phyloP scores from a whole-genome alignment of 1,140 invertebrate genomes.

The Hydropsyche tenuis region DNA sequence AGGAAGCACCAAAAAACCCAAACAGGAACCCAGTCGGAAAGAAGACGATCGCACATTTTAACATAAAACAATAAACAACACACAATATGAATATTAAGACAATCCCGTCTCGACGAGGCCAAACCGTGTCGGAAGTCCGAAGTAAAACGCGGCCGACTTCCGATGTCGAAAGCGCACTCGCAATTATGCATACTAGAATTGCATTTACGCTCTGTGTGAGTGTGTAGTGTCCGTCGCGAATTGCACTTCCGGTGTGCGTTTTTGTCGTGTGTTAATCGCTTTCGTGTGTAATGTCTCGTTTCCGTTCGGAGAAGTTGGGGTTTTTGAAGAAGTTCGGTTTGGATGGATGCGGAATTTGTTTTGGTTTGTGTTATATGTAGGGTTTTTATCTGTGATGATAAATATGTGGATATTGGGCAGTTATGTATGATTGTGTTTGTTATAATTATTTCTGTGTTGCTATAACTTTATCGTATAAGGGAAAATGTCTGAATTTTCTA shows the following conservation, averaged over 20 bases:
- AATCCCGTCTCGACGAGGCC: neutral
- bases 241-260: neutral
- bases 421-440: too few relatives aligned
- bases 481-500: too few relatives aligned
- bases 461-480: too few relatives aligned
- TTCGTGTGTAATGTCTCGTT: neutral
- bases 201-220: too few relatives aligned
- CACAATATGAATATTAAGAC: neutral
- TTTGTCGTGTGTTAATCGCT: neutral
- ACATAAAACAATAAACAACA: neutral
- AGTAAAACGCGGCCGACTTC: constrained; percentile 8
- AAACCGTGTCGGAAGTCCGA: neutral
- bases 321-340: too few relatives aligned
- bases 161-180: neutral
- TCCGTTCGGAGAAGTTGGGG: too few relatives aligned
- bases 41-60: neutral
- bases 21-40: neutral
- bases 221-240: neutral
- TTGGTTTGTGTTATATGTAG: too few relatives aligned
- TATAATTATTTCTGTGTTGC: too few relatives aligned
- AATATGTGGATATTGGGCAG: too few relatives aligned
- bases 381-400: too few relatives aligned
- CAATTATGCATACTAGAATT: neutral
- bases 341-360: too few relatives aligned
- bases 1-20: too few relatives aligned